Conservation (phyloP, 2,113 vertebrate genomes). For the Halcyon malimbica region DNA sequence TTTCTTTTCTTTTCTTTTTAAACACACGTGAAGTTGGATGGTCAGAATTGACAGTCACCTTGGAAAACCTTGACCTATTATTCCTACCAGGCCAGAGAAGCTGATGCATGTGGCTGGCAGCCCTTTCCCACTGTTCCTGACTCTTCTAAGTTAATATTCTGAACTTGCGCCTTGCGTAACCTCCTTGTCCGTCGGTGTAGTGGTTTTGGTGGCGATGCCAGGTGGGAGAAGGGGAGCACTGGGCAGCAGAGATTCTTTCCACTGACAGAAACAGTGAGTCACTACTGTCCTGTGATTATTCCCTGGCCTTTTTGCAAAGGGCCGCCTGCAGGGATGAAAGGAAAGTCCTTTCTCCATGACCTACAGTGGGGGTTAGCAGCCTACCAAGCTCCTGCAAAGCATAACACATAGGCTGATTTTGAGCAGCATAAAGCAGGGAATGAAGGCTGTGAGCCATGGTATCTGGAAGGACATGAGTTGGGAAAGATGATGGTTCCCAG, state of each 20-base stretch:
- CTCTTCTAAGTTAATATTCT: constrained; percentile 16
- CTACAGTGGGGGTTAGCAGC: neutral
- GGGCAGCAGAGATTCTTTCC: constrained; percentile 55
- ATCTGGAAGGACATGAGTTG: neutral
- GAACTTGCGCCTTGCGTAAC: neutral
- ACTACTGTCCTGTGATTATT: constrained; percentile 31
- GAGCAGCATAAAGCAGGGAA: neutral
- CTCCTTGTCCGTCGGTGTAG: neutral
- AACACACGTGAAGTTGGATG: neutral
- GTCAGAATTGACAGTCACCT: neutral
- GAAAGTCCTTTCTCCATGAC: constrained; percentile 21
- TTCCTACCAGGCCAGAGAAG: neutral
- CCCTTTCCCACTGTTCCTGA: constrained; percentile 9
- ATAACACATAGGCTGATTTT: neutral
- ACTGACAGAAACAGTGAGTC: constrained; percentile 40
- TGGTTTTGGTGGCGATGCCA: constrained; percentile 55
- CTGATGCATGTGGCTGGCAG: constrained; percentile 22
- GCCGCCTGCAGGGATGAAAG: constrained; percentile 33
- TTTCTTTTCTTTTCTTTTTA: rapidly evolving
- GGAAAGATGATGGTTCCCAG: neutral
- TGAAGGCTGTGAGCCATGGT: neutral
- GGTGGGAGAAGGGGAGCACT: constrained; percentile 52
- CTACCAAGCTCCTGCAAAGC: neutral
- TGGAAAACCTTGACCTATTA: constrained; percentile 56
- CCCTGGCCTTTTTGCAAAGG: neutral